phyloP scores from a whole-genome alignment of 2,888 invertebrate genomes.

The Oligia fasciuncula region DNA sequence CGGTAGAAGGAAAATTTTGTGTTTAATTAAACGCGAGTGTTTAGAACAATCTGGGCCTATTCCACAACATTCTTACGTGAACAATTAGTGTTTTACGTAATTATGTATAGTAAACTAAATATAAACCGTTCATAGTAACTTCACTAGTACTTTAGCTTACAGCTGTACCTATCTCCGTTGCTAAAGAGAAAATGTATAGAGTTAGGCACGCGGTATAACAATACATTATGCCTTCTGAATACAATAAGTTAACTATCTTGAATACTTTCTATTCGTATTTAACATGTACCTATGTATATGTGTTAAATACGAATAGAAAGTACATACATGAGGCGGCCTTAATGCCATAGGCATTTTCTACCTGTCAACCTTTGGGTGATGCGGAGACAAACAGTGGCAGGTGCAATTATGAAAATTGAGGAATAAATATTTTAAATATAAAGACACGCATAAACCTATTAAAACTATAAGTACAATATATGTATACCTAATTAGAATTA shows the following conservation, averaged over 20 bases:
- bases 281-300: not conserved
- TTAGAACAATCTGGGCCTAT: conserved; percentile 44
- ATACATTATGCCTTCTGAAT: not conserved
- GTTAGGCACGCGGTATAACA: not conserved
- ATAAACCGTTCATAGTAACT: not conserved
- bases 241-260: not conserved
- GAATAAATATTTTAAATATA: no score
- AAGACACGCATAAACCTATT: no score
- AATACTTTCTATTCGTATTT: not conserved
- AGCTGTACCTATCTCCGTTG: not conserved
- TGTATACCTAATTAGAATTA: no score
- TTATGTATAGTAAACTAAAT: not conserved
- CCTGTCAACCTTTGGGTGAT: no score
- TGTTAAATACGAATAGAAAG: no score
- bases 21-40: conserved; percentile 51
- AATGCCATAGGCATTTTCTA: no score
- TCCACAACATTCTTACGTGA: conserved; percentile 19
- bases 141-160: not conserved
- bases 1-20: conserved; percentile 35
- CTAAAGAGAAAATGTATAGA: not conserved
- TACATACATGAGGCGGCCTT: no score
- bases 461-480: no score
- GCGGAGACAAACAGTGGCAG: no score
- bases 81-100: not conserved
- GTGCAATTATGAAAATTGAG: no score